Conservation (phyloP, 1,140 invertebrate genomes). For the Gyrodactylus bullatarudis region DNA sequence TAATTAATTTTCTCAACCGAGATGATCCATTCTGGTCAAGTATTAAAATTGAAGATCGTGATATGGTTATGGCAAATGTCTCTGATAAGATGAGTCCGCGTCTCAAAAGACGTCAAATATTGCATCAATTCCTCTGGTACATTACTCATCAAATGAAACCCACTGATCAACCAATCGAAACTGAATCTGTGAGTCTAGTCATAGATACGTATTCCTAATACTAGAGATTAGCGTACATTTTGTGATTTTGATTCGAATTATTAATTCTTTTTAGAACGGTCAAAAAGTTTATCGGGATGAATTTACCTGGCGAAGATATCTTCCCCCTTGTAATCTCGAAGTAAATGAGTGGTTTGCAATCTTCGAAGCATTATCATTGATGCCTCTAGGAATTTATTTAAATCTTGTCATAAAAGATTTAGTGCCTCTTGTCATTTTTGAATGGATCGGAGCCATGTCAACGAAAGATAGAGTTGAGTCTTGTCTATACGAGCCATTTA, state of each 20-base stretch:
- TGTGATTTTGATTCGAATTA: too few relatives aligned
- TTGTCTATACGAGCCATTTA: neutral
- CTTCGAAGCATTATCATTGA: neutral
- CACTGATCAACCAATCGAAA: neutral
- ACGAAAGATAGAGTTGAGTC: neutral
- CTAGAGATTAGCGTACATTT: too few relatives aligned
- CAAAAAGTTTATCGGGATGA: neutral
- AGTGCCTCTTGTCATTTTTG: neutral
- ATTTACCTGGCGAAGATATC: neutral
- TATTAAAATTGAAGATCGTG: neutral
- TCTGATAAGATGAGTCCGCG: neutral
- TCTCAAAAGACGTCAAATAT: neutral
- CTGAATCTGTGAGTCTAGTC: too few relatives aligned
- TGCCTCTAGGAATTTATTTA: neutral
- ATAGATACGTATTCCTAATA: too few relatives aligned
- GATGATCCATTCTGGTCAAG: neutral
- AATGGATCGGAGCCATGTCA: neutral
- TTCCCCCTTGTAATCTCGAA: neutral
- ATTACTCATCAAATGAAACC: neutral
- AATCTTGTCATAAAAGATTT: neutral
- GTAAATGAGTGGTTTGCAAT: neutral
- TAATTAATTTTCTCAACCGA: neutral
- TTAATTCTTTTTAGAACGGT: too few relatives aligned
- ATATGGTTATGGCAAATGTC: neutral
- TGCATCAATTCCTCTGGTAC: neutral